Base-by-base conservation (phyloP, 64 coral and sea anemone species). In the Hydrozoanthus tunicans region DNA sequence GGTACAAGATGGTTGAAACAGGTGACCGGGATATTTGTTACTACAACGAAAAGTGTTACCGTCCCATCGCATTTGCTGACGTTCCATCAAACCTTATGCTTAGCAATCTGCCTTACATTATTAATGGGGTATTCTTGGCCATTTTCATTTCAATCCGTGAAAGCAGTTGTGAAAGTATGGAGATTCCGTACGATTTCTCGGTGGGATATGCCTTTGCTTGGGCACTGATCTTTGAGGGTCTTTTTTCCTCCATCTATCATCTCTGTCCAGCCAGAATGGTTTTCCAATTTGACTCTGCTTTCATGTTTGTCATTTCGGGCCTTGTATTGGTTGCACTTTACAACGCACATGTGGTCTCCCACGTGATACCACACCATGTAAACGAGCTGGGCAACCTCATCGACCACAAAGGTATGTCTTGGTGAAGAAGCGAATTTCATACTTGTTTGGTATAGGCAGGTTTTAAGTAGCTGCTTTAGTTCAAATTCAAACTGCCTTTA, bases 201-300 rank as follows among this genome's bases (percentile, higher is more conserved):
- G 83, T 92, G 5, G 91, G 91, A 2, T 98, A 98, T 70, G 73
- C 96, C 11, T 94, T 98, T 74, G 96, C 96, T 14, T 98, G 93
- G 93, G 93, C 90, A 3, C 13, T 98, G 62, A 80, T 93, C 15
- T 98, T 98, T 65, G 93, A 98, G 56, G 96, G 96, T 0, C 61
- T 94, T 12, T 98, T 98, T 90, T 98, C 96, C 55, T 77, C 90
- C n/a, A 76, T 43, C 32, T 43, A 43, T 43, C 32, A 43, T 43
- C 32, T 43, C 32, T 43, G 32, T 43, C 32, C 32, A 0, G 91
- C 90, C 14, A 82, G 82, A 8, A 14, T 94, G 62, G 94, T 90
- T 4, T 98, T 94, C 58, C 93, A 94, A 86, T 94, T 98, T 59
- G 95, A 98, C 55, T 80, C 90, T 23, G 92, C 93, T 6, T 98